Evolutionary conservation across 2,113 vertebrate genomes (phyloP).

Genomic region (Motacilla tschutschensis): DNA sequence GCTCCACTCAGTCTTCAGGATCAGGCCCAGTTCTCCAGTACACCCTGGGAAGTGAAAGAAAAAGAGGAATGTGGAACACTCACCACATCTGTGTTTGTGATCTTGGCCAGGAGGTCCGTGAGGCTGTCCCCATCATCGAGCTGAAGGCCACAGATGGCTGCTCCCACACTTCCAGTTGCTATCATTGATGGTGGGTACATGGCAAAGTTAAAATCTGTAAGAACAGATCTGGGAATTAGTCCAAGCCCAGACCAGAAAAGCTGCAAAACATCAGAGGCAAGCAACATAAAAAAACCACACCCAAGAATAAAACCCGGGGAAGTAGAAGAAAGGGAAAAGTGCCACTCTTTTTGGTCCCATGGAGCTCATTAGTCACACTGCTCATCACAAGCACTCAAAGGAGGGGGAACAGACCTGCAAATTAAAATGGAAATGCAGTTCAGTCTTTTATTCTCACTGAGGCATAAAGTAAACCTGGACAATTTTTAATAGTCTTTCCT

Average conservation of each 20-base stretch:
- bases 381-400: constrained; percentile 56
- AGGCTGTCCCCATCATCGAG: constrained; percentile 83
- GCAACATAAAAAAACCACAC: constrained; percentile 52
- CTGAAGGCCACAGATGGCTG: constrained; percentile 92
- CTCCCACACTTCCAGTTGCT: constrained; percentile 92
- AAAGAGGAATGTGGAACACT: constrained; percentile 64
- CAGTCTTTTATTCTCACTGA: constrained; percentile 53
- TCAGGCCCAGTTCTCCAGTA: not conserved
- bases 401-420: constrained; percentile 59
- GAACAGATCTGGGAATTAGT: constrained; percentile 59
- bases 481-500: constrained; percentile 49
- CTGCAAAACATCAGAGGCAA: constrained; percentile 62
- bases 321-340: constrained; percentile 56
- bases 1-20: not conserved
- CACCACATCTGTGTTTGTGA: constrained; percentile 96
- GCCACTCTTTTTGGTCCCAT: constrained; percentile 35
- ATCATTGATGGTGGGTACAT: constrained; percentile 97
- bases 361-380: constrained; percentile 59
- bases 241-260: constrained; percentile 53
- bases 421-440: constrained; percentile 57
- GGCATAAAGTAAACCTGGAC: constrained; percentile 60
- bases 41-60: not conserved
- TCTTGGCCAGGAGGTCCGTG: constrained; percentile 91
- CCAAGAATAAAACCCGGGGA: constrained; percentile 48
- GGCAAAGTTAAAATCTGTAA: constrained; percentile 90